Percentiles rank a stretch among this genome's conserved stretches.
Conservation (phyloP, 2,888 invertebrate species). For the Tiliacea aurago region DNA sequence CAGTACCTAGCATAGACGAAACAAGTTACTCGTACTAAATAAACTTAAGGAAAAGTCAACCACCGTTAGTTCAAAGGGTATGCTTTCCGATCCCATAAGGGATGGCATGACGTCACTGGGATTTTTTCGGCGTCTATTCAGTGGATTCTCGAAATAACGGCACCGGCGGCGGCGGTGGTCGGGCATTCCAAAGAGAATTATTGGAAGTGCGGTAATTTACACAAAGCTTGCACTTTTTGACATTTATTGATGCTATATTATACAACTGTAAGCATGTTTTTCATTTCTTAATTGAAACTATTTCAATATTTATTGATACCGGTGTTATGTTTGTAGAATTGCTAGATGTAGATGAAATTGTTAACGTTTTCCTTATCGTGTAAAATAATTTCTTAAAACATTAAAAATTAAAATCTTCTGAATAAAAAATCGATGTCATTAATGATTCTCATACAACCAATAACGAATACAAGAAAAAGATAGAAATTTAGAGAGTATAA, state of each 20-base stretch:
- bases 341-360: neutral
- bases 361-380: neutral
- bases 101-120: conserved; percentile 70
- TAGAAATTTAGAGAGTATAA: neutral
- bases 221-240: conserved; percentile 37
- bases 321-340: neutral
- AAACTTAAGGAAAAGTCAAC: conserved; percentile 48
- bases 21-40: conserved; percentile 20
- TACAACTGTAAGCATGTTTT: neutral
- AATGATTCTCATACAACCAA: neutral
- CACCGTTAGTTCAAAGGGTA: conserved; percentile 58
- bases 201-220: conserved; percentile 43
- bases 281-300: neutral
- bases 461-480: neutral
- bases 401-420: neutral
- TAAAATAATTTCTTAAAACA: neutral
- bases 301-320: neutral
- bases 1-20: neutral
- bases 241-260: conserved; percentile 1
- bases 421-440: no score
- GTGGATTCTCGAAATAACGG: conserved; percentile 63
- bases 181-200: conserved; percentile 41
- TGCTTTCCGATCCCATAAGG: conserved; percentile 58
- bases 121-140: conserved; percentile 53
- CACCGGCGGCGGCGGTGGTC: conserved; percentile 37